Percentiles rank a stretch among this genome's conserved stretches.
phyloP scores from a whole-genome alignment of 2,113 vertebrate species.

The Prunella himalayana region DNA sequence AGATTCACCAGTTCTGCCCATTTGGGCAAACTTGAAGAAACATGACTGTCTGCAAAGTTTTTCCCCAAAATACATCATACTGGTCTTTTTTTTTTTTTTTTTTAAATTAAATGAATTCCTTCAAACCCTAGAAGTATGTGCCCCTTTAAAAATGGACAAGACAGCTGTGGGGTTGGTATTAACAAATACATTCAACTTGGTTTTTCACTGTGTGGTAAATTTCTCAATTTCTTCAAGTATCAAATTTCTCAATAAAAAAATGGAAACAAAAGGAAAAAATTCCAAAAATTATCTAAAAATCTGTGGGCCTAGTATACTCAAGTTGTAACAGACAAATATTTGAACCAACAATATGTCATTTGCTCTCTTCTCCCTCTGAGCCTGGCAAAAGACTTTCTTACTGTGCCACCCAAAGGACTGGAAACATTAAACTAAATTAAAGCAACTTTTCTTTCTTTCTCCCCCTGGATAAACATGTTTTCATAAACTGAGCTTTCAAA shows the following conservation, averaged over 20 bases:
- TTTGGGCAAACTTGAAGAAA: neutral
- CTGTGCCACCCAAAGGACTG: neutral
- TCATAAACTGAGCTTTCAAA: neutral
- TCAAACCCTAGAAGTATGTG: neutral
- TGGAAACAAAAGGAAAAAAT: neutral
- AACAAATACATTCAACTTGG: neutral
- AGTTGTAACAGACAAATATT: neutral
- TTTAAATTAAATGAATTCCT: neutral
- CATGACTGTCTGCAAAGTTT: neutral
- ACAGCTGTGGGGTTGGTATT: neutral
- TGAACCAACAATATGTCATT: neutral
- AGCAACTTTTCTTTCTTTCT: slow-evolving; percentile 4
- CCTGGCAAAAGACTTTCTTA: neutral
- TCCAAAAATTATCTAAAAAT: neutral
- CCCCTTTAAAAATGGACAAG: neutral
- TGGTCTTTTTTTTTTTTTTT: rapidly evolving
- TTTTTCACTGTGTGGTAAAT: neutral
- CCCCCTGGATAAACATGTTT: neutral
- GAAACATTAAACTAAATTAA: slow-evolving; percentile 8
- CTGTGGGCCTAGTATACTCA: neutral
- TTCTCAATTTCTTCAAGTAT: neutral
- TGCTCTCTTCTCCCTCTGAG: neutral
- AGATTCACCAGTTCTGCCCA: neutral
- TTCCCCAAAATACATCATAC: neutral
- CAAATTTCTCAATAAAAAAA: neutral